A percentile compares a stretch with the other conserved stretches of the same genome.
Evolutionary conservation across 2,888 invertebrate genomes (phyloP).

Genomic region (Epinotia demarniana): DNA sequence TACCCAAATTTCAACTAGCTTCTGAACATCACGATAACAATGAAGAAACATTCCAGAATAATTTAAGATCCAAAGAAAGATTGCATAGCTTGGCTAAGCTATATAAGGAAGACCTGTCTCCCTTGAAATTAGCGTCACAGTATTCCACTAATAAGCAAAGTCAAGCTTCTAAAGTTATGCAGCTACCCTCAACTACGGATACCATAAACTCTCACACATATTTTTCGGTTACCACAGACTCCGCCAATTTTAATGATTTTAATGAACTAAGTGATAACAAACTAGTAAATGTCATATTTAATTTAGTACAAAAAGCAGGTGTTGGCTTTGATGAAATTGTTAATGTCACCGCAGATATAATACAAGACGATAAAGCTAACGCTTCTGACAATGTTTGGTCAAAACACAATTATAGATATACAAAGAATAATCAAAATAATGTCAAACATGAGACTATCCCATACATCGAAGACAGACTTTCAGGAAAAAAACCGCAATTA

Average conservation of each 20-base stretch:
- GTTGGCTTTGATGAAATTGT: background rate
- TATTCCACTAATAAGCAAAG: background rate
- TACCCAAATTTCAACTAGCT: background rate
- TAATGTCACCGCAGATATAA: background rate
- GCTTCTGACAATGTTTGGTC: background rate
- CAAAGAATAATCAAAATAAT: background rate
- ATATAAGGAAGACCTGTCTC: background rate
- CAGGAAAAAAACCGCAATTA: background rate
- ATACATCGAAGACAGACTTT: background rate
- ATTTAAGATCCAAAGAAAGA: background rate
- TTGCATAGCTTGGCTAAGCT: background rate
- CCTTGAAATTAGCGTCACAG: background rate
- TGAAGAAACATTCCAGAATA: background rate
- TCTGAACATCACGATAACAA: background rate
- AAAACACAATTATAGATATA: conserved; percentile 1
- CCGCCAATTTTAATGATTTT: background rate
- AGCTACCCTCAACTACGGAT: background rate
- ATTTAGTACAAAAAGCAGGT: conserved; percentile 1
- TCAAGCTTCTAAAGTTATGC: background rate
- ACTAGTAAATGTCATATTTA: background rate
- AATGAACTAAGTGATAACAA: background rate
- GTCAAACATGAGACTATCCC: background rate
- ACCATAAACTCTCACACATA: background rate
- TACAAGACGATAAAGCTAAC: background rate
- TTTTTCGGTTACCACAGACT: background rate